phyloP scores from a whole-genome alignment of 1,140 invertebrate species.

The Procambarus virginalis region DNA sequence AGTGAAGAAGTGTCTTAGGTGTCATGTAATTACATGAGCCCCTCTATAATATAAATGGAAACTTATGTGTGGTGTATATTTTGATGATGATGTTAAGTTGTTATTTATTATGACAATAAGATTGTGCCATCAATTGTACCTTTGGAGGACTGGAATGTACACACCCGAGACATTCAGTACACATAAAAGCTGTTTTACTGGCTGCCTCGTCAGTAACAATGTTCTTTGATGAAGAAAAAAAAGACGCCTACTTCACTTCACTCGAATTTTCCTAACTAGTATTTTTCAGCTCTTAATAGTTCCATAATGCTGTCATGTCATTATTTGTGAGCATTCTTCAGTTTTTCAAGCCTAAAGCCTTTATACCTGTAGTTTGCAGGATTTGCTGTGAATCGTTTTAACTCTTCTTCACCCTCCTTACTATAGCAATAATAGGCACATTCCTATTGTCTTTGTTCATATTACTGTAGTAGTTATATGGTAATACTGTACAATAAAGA shows the following conservation, averaged over 20 bases:
- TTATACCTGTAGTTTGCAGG: slow-evolving; percentile 5
- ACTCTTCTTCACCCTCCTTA: neutral
- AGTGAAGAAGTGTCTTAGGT: slow-evolving; percentile 15
- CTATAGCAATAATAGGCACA: slow-evolving; percentile 15
- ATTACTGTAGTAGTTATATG: neutral
- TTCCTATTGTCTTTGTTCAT: neutral
- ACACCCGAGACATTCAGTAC: neutral
- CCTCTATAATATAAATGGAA: neutral
- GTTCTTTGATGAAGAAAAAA: neutral
- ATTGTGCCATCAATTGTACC: slow-evolving; percentile 1
- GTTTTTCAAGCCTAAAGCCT: neutral
- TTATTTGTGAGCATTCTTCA: neutral
- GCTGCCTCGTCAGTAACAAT: neutral
- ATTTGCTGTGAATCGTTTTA: neutral
- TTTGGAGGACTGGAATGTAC: slow-evolving; percentile 4
- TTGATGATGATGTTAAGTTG: neutral
- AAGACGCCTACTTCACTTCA: neutral
- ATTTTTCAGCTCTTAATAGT: neutral
- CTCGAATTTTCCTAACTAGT: neutral
- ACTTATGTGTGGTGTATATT: neutral
- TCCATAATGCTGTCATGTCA: neutral
- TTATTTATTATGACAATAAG: slow-evolving; percentile 1
- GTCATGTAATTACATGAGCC: neutral
- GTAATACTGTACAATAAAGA: neutral
- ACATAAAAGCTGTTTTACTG: neutral